Evolutionary conservation across 2,113 vertebrate species (phyloP).

Genomic region (Rattus norvegicus): GRCr8 NC_086024.1:9344001-9344500

Average conservation of each 20-base stretch:
- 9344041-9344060: not conserved
- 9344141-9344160: not conserved
- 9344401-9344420: accelerated
- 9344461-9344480: not conserved
- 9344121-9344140: not conserved
- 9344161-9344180: not conserved
- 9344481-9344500: not conserved
- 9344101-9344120: not conserved
- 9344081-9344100: not conserved
- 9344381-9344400: not conserved
- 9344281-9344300: not conserved
- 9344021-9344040: not conserved
- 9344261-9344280: not conserved
- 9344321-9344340: not conserved
- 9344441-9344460: not conserved
- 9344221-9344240: not conserved
- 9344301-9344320: not conserved
- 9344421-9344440: not conserved
- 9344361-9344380: not conserved
- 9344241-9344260: not conserved
- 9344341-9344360: not conserved
- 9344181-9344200: not conserved
- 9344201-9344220: not conserved
- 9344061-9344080: not conserved
- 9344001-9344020: not conserved